Conservation (phyloP, 2,888 invertebrate species). For the Carpatolechia fugitivella region DNA sequence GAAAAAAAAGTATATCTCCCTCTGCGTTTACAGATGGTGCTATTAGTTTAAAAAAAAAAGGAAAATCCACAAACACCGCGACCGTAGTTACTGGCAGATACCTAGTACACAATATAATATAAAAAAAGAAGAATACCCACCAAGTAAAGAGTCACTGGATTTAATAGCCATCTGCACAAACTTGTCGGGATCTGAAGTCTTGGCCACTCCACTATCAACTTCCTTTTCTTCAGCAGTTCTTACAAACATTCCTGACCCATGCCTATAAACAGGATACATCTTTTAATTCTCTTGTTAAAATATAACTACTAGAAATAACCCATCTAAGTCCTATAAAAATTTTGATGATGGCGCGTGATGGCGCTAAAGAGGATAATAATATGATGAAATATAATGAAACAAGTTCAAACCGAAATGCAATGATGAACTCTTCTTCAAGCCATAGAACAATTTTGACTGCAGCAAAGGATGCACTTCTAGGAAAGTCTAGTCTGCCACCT, state of each 20-base stretch:
- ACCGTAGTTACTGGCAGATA: too few relatives aligned
- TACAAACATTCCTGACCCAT: conserved; percentile 71
- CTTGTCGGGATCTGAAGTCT: conserved; percentile 87
- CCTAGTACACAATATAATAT: too few relatives aligned
- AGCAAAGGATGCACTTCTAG: conserved; percentile 90
- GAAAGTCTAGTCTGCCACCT: conserved; percentile 89
- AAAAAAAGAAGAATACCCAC: conserved; percentile 48
- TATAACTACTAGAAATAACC: too few relatives aligned
- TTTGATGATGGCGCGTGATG: too few relatives aligned
- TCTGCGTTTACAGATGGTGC: too few relatives aligned
- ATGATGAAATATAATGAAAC: neutral
- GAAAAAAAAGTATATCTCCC: too few relatives aligned
- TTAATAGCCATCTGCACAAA: conserved; percentile 86
- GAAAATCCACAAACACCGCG: too few relatives aligned
- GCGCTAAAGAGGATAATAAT: too few relatives aligned
- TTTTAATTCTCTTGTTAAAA: too few relatives aligned
- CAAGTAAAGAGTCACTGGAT: conserved; percentile 84
- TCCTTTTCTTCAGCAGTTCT: conserved; percentile 57
- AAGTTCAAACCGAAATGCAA: conserved; percentile 82
- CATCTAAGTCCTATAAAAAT: too few relatives aligned
- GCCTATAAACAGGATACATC: conserved; percentile 46
- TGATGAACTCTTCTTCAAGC: conserved; percentile 91
- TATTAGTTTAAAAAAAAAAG: too few relatives aligned
- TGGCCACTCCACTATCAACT: conserved; percentile 80
- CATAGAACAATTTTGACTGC: conserved; percentile 90